A percentile compares a stretch with the other conserved stretches of the same genome.
Conservation (phyloP, 2,113 vertebrate species). For the Oncorhynchus nerka region DNA sequence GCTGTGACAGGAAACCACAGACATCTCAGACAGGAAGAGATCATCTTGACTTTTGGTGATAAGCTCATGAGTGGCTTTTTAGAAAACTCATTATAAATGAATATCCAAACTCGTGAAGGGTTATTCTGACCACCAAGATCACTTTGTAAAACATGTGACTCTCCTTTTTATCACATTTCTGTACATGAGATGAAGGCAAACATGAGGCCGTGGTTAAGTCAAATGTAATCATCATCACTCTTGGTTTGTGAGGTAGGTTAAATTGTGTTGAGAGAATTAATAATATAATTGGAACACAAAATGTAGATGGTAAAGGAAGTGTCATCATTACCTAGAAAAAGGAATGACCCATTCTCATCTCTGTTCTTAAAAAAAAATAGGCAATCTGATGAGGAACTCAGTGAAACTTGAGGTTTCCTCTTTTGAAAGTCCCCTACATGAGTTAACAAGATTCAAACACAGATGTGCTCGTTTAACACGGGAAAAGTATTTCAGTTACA, state of each 20-base stretch:
- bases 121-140: neutral
- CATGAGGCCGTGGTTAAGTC: neutral
- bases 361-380: neutral
- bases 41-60: neutral
- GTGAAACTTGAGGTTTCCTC: slow-evolving; percentile 42
- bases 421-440: slow-evolving; percentile 40
- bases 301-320: too few relatives aligned
- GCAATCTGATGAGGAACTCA: neutral
- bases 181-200: neutral
- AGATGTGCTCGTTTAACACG: slow-evolving; percentile 4
- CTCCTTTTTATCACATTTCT: neutral
- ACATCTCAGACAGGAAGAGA: neutral
- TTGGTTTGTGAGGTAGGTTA: neutral
- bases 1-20: slow-evolving; percentile 1
- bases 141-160: neutral
- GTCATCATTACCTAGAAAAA: neutral
- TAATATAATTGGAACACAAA: too few relatives aligned
- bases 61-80: neutral
- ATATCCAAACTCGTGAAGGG: neutral
- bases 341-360: too few relatives aligned
- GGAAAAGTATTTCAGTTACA: slow-evolving; percentile 49
- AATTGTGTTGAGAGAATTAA: neutral
- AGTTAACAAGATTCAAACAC: slow-evolving; percentile 11
- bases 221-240: neutral
- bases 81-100: neutral